Conservation (phyloP, 2,113 vertebrate genomes). For the Callorhinus ursinus region DNA sequence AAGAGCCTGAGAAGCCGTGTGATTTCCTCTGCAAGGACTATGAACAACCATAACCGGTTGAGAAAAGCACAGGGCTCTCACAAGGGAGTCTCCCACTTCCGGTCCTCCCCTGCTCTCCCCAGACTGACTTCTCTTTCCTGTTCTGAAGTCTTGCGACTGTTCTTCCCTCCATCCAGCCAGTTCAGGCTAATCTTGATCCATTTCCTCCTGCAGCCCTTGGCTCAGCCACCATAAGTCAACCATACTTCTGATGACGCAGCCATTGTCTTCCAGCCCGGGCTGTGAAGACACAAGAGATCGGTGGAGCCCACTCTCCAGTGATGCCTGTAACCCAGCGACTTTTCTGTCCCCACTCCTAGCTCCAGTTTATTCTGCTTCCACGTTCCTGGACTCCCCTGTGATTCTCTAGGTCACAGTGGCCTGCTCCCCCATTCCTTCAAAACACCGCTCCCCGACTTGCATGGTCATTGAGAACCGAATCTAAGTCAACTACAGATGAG, state of each 20-base stretch:
- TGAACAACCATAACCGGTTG: not conserved
- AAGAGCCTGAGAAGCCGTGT: not conserved
- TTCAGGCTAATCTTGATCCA: not conserved
- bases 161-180: not conserved
- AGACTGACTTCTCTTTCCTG: not conserved
- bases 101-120: too few species aligned
- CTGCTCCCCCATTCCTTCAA: not conserved
- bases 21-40: not conserved
- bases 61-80: not conserved
- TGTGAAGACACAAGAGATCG: not conserved
- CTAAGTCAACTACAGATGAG: not conserved
- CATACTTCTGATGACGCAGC: not conserved
- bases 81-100: rapidly evolving
- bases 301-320: not conserved
- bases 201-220: not conserved
- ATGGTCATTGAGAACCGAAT: not conserved
- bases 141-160: not conserved
- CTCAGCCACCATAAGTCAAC: not conserved
- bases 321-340: not conserved
- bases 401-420: not conserved
- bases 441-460: not conserved
- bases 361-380: not conserved
- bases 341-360: not conserved
- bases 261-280: not conserved
- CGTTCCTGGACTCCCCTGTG: not conserved